A percentile compares a stretch with the other conserved stretches of the same genome.
These are phyloP conservation scores for Gymnorhina tibicen DNA, from an alignment of 2,113 vertebrate genomes.

Conservation along the genomic window DNA sequence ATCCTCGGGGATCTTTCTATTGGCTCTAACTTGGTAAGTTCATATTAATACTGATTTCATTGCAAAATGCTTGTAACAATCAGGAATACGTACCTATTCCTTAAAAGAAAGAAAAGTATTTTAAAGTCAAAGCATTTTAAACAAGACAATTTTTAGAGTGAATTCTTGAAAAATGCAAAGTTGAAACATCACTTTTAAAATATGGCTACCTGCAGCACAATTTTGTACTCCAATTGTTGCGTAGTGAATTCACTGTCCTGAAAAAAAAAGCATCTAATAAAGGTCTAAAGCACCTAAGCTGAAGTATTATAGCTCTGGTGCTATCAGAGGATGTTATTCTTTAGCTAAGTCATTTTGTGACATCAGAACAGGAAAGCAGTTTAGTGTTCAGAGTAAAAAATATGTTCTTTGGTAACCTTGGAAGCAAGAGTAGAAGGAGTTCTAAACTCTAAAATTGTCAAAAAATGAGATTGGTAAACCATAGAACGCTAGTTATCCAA, in stretches of 20 bases:
- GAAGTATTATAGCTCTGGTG: background rate
- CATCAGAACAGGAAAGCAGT: background rate
- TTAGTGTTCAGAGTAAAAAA: background rate
- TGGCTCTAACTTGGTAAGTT: background rate
- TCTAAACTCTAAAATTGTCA: background rate
- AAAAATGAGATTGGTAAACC: background rate
- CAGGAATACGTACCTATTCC: background rate
- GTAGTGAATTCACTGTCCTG: background rate
- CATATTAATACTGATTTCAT: background rate
- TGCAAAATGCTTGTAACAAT: background rate
- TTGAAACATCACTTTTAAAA: background rate
- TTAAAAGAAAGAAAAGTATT: background rate
- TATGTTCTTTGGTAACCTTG: background rate
- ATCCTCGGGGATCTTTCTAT: background rate
- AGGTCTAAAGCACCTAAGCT: background rate
- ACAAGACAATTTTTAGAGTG: background rate
- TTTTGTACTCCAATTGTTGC: background rate
- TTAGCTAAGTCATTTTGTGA: background rate
- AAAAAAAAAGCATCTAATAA: background rate
- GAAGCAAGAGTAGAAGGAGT: background rate
- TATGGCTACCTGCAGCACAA: background rate
- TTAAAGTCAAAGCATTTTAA: background rate
- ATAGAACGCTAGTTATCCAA: background rate
- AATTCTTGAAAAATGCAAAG: background rate
- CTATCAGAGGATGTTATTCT: background rate